Conservation (phyloP, 1,140 invertebrate species). For the Drosophila prosaltans region DNA sequence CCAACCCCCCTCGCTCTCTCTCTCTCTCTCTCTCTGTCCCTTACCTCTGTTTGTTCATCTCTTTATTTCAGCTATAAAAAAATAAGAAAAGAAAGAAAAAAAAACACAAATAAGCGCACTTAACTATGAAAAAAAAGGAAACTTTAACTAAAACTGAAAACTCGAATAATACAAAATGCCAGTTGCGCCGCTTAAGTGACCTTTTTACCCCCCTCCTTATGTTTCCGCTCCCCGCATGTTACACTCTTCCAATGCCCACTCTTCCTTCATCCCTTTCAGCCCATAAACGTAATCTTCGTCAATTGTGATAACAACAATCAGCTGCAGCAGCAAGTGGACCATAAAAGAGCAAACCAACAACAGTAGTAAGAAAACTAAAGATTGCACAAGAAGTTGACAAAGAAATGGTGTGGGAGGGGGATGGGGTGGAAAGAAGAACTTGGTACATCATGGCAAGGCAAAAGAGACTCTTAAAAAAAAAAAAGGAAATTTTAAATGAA, state of each 20-base stretch:
- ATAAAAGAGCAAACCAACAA: constrained; percentile 64
- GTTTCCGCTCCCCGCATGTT: neutral
- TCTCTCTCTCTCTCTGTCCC: neutral
- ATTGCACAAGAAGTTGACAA: constrained; percentile 35
- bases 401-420: constrained; percentile 15
- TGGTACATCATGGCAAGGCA: constrained; percentile 7
- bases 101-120: constrained; percentile 47
- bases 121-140: constrained; percentile 35
- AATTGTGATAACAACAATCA: constrained; percentile 76
- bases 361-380: constrained; percentile 28
- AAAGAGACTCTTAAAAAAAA: constrained; percentile 40
- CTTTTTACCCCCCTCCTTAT: constrained; percentile 46
- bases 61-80: constrained; percentile 24
- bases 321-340: constrained; percentile 60
- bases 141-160: constrained; percentile 59
- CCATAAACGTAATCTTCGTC: constrained; percentile 69
- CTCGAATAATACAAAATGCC: constrained; percentile 26
- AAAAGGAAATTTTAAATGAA: constrained; percentile 69
- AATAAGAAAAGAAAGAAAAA: neutral
- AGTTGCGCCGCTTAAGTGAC: constrained; percentile 59
- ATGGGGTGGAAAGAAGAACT: constrained; percentile 1
- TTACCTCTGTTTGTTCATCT: constrained; percentile 18
- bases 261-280: neutral
- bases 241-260: neutral
- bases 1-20: no score